Percentiles rank a stretch among this genome's conserved stretches.
phyloP scores from a whole-genome alignment of 2,797 vertebrate genomes.

The Catharus ustulatus region DNA sequence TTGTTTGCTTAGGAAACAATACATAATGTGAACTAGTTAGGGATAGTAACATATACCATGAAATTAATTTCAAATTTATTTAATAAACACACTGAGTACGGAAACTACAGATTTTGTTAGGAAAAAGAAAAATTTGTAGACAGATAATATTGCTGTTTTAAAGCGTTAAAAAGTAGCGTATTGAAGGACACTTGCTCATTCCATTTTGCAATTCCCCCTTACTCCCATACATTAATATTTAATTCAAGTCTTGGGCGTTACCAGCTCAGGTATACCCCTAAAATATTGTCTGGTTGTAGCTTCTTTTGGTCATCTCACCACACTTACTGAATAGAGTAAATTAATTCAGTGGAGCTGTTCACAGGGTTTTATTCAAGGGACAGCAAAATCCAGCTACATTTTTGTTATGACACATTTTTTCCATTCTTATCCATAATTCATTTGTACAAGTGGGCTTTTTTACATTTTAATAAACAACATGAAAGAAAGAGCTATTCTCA shows the following conservation, averaged over 20 bases:
- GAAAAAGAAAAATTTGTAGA: neutral
- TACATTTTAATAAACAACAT: constrained; percentile 40
- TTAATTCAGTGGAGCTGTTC: neutral
- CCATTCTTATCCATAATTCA: constrained; percentile 59
- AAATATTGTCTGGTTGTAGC: neutral
- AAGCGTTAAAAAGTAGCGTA: neutral
- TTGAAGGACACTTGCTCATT: neutral
- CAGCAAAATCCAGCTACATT: neutral
- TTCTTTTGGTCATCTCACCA: neutral
- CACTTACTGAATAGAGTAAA: neutral
- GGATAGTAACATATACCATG: neutral
- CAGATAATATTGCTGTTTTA: neutral
- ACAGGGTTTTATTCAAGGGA: neutral
- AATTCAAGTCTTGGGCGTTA: neutral
- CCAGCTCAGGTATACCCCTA: neutral
- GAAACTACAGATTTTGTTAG: neutral
- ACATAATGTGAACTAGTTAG: neutral
- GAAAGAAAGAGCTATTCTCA: constrained; percentile 42
- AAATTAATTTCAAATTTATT: neutral
- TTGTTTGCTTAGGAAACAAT: neutral
- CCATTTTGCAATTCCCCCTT: neutral
- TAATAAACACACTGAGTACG: neutral
- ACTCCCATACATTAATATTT: neutral
- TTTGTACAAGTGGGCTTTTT: constrained; percentile 43
- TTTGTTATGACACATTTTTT: constrained; percentile 29